Percentiles rank a stretch among this genome's conserved stretches.
phyloP scores from a whole-genome alignment of 1,140 invertebrate species.

The Ooceraea biroi region DNA sequence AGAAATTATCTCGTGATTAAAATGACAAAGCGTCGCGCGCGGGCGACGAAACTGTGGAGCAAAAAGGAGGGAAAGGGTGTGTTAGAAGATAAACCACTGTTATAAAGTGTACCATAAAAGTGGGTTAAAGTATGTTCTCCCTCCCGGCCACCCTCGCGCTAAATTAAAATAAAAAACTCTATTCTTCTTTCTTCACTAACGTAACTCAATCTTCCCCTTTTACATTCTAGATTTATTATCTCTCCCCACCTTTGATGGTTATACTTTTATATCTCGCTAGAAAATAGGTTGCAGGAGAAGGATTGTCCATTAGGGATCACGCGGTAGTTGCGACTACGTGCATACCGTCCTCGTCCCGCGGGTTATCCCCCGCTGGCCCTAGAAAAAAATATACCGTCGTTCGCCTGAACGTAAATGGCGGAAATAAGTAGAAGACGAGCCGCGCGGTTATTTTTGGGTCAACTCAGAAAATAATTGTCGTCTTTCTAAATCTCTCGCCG shows the following conservation, averaged over 20 bases:
- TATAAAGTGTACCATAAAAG: conserved; percentile 16
- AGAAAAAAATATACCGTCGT: neutral
- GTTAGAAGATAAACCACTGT: neutral
- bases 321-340: neutral
- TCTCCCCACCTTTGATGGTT: neutral
- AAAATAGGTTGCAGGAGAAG: neutral
- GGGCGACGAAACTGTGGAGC: neutral
- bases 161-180: neutral
- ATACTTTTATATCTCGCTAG: conserved; percentile 23
- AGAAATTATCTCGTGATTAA: conserved; percentile 15
- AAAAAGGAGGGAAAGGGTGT: neutral
- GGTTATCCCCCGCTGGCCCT: neutral
- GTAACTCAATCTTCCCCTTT: neutral
- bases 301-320: neutral
- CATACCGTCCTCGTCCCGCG: neutral
- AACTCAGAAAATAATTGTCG: conserved; percentile 36
- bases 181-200: neutral
- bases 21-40: conserved; percentile 14
- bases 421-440: neutral
- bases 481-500: neutral
- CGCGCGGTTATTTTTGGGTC: conserved; percentile 22
- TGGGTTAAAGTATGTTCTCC: neutral
- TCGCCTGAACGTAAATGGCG: neutral
- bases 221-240: neutral
- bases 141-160: neutral